Evolutionary conservation across 1,140 invertebrate species (phyloP).

Genomic region (Galendromus occidentalis): DNA sequence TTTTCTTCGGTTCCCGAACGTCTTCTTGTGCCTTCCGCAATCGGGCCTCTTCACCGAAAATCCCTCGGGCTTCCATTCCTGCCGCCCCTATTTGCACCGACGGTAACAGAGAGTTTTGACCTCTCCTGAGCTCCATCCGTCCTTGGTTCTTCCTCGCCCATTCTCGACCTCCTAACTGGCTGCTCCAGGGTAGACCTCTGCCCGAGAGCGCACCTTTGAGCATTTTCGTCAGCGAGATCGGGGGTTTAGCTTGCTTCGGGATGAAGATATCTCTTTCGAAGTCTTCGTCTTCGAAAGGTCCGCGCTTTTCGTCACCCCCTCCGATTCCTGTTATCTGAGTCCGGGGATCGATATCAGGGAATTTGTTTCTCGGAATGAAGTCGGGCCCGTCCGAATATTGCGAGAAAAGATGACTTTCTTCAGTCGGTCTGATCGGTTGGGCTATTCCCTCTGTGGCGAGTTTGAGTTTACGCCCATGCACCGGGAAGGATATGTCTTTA

Average conservation of each 20-base stretch:
- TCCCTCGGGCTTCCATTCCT: neutral
- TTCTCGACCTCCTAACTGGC: neutral
- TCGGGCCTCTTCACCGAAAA: neutral
- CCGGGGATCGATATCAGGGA: neutral
- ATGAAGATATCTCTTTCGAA: slow-evolving; percentile 6
- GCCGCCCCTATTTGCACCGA: neutral
- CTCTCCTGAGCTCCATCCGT: neutral
- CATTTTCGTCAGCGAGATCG: neutral
- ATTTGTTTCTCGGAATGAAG: neutral
- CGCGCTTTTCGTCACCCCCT: neutral
- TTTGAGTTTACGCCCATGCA: slow-evolving; percentile 5
- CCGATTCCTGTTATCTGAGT: neutral
- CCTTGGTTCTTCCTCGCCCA: neutral
- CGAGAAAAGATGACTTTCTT: neutral
- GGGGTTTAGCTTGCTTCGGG: neutral
- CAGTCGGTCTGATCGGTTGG: neutral
- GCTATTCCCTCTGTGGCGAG: slow-evolving; percentile 3
- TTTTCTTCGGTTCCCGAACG: neutral
- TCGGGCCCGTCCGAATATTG: neutral
- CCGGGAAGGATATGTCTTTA: neutral
- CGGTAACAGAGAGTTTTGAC: neutral
- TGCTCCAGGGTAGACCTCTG: neutral
- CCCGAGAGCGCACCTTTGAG: neutral
- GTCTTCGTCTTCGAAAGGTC: neutral
- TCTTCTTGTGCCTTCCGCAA: neutral